Conservation (phyloP, 2,797 vertebrate species). For the Triplophysa bombifrons region DNA sequence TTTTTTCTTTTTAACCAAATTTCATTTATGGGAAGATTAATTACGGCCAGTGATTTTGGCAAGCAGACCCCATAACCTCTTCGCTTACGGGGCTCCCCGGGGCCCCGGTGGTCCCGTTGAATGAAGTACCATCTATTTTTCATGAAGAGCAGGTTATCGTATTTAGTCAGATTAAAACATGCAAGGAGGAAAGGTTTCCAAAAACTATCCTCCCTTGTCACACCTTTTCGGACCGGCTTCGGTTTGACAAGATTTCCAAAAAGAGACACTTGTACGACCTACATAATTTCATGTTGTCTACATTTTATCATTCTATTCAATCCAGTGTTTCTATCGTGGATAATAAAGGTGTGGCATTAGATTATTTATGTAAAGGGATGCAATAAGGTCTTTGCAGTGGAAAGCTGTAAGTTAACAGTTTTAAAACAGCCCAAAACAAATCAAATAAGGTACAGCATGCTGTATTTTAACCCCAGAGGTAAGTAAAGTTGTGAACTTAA, state of each 20-base stretch:
- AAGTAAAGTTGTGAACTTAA: too few species aligned
- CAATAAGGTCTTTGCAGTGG: too few species aligned
- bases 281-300: neutral
- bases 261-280: neutral
- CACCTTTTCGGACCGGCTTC: constrained; percentile 16
- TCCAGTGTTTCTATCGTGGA: too few species aligned
- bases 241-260: neutral
- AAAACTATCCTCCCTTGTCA: constrained; percentile 59
- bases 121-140: constrained; percentile 69
- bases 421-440: too few species aligned
- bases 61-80: constrained; percentile 61
- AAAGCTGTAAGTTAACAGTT: too few species aligned
- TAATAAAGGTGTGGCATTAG: too few species aligned
- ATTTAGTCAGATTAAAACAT: constrained; percentile 71
- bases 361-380: too few species aligned
- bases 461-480: too few species aligned
- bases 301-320: constrained; percentile 18
- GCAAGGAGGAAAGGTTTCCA: constrained; percentile 59
- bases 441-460: too few species aligned
- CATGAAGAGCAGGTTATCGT: constrained; percentile 72
- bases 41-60: constrained; percentile 75
- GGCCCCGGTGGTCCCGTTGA: constrained; percentile 66
- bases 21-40: constrained; percentile 75
- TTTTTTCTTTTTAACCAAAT: constrained; percentile 71
- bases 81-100: constrained; percentile 59